phyloP scores from a whole-genome alignment of 2,797 vertebrate species.

The Mus caroli region DNA sequence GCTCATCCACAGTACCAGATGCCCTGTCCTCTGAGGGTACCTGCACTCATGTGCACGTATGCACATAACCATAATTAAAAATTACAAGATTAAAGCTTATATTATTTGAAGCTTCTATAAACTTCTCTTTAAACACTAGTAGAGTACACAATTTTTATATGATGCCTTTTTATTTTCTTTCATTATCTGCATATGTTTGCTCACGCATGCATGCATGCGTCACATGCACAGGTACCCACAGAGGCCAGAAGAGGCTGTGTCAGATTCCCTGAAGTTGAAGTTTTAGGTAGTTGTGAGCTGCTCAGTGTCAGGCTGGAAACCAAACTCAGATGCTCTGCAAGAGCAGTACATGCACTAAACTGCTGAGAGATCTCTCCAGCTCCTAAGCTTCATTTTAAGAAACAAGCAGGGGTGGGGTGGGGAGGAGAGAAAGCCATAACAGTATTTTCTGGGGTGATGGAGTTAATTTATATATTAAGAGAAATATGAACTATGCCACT shows the following conservation, averaged over 20 bases:
- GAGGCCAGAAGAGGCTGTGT: background rate
- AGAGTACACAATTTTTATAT: background rate
- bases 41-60: too few species aligned
- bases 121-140: background rate
- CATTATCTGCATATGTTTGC: background rate
- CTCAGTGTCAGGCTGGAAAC: background rate
- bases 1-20: background rate
- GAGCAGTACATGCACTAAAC: background rate
- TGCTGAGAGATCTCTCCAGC: background rate
- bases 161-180: background rate
- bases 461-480: background rate
- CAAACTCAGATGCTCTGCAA: background rate
- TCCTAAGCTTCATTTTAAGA: slow-evolving; percentile 10
- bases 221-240: background rate
- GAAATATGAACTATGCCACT: background rate
- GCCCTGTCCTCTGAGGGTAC: background rate
- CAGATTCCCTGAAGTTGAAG: background rate
- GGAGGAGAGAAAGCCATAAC: background rate
- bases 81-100: background rate
- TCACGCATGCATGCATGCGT: accelerated
- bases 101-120: background rate
- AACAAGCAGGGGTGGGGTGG: slow-evolving; percentile 21
- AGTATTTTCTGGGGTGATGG: background rate
- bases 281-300: background rate
- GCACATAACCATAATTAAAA: slow-evolving; percentile 10